A percentile compares a stretch with the other conserved stretches of the same genome.
Evolutionary conservation across 2,113 vertebrate genomes (phyloP).

Genomic region (Dromas ardeola): DNA sequence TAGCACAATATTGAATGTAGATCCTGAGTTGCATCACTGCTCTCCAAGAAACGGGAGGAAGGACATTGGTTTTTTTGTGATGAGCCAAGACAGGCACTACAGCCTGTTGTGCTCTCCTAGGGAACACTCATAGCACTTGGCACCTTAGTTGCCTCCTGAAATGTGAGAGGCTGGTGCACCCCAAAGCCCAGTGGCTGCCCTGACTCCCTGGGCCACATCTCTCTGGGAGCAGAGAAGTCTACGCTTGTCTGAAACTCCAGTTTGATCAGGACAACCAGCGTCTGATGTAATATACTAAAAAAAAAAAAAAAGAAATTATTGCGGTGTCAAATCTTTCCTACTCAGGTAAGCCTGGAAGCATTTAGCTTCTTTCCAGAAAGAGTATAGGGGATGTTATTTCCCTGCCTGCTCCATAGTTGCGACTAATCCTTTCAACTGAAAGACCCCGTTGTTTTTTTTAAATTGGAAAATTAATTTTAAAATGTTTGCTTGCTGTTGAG

Average conservation of each 20-base stretch:
- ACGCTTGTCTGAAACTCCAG: neutral
- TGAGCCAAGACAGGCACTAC: neutral
- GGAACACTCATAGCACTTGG: neutral
- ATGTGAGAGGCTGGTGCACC: neutral
- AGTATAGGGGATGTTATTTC: neutral
- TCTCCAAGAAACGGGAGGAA: neutral
- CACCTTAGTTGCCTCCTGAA: neutral
- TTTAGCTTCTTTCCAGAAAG: neutral
- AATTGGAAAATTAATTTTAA: constrained; percentile 23
- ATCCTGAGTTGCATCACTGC: neutral
- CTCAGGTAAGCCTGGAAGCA: neutral
- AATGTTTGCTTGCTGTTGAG: neutral
- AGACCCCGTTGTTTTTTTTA: neutral
- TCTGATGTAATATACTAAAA: neutral
- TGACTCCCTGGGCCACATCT: neutral
- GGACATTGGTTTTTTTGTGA: neutral
- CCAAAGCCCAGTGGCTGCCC: neutral
- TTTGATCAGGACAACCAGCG: neutral
- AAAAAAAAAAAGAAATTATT: neutral
- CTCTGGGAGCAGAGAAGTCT: neutral
- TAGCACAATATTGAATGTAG: neutral
- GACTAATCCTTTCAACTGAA: neutral
- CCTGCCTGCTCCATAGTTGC: neutral
- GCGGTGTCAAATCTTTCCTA: neutral
- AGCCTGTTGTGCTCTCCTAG: neutral